Evolutionary conservation across 2,797 vertebrate genomes (phyloP), one percentile per base, ranked within the genome.

Genomic region (Neopelma chrysocephalum): DNA sequence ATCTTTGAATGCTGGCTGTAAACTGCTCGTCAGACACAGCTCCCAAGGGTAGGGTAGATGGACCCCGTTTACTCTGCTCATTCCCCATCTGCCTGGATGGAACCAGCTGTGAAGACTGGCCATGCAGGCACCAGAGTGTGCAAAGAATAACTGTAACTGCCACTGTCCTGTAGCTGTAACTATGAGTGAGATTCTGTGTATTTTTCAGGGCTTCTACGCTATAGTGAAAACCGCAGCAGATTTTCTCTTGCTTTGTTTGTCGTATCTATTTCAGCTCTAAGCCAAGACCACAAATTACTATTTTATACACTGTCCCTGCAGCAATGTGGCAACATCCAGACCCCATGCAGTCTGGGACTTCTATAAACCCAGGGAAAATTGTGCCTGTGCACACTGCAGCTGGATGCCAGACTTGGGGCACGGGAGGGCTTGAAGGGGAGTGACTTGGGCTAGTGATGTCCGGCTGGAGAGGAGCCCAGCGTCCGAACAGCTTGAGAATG

Each of bases 201-300:
- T 91, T 84, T 81, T 88, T 61, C 77, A 82, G 57, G 32, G 62
- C 65, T 93, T 86, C 61, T 62, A 51, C 1, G 3, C 79, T 72
- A 21, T 12, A 68, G 38, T n/a, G 47, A 54, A 76, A 88, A 54
- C 70, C 66, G 75, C 82, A 92, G 19, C 66, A 60, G 80, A 23
- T 89, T 89, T 91, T 60, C 29, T 79, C 51, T 45, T 32, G 48
- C 79, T 92, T 90, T 79, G 61, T 76, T 94, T 76, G 62, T 42
- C 1, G 0, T 51, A 58, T 88, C 82, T 86, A 34, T 93, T 95
- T 90, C 73, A 89, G 73, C 82, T 91, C 47, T 25, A n/a, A 93
- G 66, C 18, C 45, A 20, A 85, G 70, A 77, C 87, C 87, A 92
- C 68, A 92, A 92, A 93, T 91, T 56, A 56, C 75, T 87, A 8